These are phyloP conservation scores for Amblyopsis hoosieri DNA, from an alignment of 2,797 vertebrate genomes.

Conservation along the genomic window DNA sequence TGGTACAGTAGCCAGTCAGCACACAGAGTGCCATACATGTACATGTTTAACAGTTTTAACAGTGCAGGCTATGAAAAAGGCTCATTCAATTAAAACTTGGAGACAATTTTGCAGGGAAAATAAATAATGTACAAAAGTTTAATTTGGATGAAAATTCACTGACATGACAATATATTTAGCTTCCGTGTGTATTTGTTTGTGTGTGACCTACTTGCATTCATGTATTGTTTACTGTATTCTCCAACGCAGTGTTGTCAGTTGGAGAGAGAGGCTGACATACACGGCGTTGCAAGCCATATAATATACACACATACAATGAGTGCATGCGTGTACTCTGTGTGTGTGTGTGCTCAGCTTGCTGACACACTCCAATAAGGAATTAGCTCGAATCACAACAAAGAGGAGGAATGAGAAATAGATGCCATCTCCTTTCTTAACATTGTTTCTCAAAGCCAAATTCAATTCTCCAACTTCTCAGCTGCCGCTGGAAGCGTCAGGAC, in stretches of 20 bases:
- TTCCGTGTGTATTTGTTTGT: constrained; percentile 9
- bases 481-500: constrained; percentile 35
- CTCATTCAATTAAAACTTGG: background rate
- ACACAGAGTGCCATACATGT: no score
- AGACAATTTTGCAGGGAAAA: background rate
- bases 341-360: constrained; percentile 30
- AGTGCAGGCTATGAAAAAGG: background rate
- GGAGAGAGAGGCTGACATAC: constrained; percentile 57
- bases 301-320: constrained; percentile 18
- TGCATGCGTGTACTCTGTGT: constrained; percentile 20
- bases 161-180: constrained; percentile 7
- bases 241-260: constrained; percentile 45
- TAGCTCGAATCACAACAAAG: constrained; percentile 48
- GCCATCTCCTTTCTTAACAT: constrained; percentile 49
- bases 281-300: constrained; percentile 33
- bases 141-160: constrained; percentile 32
- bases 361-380: constrained; percentile 47
- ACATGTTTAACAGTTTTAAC: background rate
- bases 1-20: no score
- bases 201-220: constrained; percentile 56
- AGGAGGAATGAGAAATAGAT: constrained; percentile 47
- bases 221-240: constrained; percentile 54
- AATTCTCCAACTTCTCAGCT: constrained; percentile 43
- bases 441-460: constrained; percentile 42
- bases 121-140: constrained; percentile 18